phyloP scores from a whole-genome alignment of 2,888 invertebrate genomes.

The Coremacera marginata region DNA sequence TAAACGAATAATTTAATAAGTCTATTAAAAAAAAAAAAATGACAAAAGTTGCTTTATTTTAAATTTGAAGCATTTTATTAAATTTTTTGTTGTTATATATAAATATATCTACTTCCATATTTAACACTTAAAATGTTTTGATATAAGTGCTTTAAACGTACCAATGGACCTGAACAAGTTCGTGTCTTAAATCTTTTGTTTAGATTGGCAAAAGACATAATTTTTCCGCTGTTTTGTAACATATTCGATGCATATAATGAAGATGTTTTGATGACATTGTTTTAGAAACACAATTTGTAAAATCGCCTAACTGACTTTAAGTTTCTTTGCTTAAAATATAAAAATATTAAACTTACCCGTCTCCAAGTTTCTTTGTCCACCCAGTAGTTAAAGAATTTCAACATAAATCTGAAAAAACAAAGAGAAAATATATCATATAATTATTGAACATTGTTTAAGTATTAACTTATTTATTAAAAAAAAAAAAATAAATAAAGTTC shows the following conservation, averaged over 20 bases:
- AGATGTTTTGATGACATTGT: too few species aligned
- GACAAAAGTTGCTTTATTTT: neutral
- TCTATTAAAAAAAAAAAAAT: too few species aligned
- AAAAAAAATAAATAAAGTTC: neutral
- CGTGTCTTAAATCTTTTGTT: constrained; percentile 4
- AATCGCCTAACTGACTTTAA: neutral
- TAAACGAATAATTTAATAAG: too few species aligned
- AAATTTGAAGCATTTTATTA: neutral
- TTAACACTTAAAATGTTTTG: too few species aligned
- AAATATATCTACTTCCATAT: too few species aligned
- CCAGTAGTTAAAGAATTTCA: neutral
- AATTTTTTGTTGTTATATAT: too few species aligned
- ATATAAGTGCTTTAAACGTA: neutral
- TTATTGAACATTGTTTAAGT: neutral
- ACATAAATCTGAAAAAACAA: neutral
- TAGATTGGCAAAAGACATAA: neutral
- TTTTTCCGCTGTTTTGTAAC: neutral
- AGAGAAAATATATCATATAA: neutral
- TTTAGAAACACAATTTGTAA: neutral
- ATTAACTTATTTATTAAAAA: neutral
- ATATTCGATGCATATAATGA: neutral
- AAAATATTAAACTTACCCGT: neutral
- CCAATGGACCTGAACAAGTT: neutral
- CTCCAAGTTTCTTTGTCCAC: neutral
- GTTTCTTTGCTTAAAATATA: neutral